Base-by-base conservation (phyloP, 2,888 invertebrate species). In the Polymixis flavicincta region DNA sequence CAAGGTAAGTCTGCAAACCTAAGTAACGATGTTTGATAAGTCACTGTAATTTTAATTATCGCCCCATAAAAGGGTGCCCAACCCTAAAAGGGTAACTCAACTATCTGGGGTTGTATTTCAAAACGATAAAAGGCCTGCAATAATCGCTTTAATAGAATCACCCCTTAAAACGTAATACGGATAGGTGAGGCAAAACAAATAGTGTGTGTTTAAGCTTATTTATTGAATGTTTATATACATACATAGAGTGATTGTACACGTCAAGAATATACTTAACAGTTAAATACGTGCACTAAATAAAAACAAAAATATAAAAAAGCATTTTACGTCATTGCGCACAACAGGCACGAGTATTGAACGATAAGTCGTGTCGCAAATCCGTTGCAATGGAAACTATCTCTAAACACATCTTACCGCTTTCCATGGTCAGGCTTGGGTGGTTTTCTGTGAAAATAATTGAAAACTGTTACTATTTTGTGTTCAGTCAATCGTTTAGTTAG, bases 131-230 rank as follows among this genome's bases (percentile, higher is more conserved):
- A 83, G 75, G 68, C 69, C 76, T 59, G 66, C 59, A 63, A 68
- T 83, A 87, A 89, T 88, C 84, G 82, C 72, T 73, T 76, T 87
- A 89, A 88, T 89, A 88, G 85, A 82, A 83, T 77, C 76, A 70
- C 73, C 81, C 86, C 74, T 85, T 80, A 83, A 32, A 81, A 80
- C 85, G 87, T 90, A 83, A 86, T 84, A 86, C 89, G 87, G 88
- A 90, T 82, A 92, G 93, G 93, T 93, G 92, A 92, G 91, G 90
- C 91, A 87, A 93, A 93, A 92, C 92, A 93, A 94, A 94, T 90
- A 92, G 90, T 90, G 92, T 92, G 92, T 92, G 89, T 92, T 90
- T 89, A 86, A 93, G 93, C 92, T 87, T 90, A 87, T 95, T 95
- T 95, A 95, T 94, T 93, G 81, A 91, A 89, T 76, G 84, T 83